Conservation (phyloP, 2,113 vertebrate genomes). For the Gymnogyps californianus region DNA sequence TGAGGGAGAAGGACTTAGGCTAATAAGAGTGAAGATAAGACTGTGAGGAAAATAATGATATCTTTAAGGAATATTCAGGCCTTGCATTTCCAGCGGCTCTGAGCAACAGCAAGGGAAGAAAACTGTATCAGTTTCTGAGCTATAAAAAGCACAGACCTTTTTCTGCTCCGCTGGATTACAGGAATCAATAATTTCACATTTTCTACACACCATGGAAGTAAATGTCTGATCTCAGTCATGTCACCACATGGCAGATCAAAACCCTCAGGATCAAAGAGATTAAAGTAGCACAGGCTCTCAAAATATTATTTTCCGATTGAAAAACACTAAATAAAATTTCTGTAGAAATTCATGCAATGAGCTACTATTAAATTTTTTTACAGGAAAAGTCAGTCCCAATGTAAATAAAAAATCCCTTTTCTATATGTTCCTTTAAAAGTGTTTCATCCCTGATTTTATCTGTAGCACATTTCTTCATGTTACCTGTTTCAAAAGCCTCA, state of each 20-base stretch:
- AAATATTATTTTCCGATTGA: background rate
- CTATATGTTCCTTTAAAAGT: background rate
- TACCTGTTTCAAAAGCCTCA: background rate
- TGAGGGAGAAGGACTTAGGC: background rate
- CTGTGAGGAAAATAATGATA: background rate
- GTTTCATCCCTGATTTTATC: background rate
- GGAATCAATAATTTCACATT: conserved; percentile 35
- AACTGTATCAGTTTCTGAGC: background rate
- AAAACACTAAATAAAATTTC: background rate
- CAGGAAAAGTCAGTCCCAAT: background rate
- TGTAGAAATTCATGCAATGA: background rate
- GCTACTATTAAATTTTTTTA: background rate
- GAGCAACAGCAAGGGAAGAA: background rate
- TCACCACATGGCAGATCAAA: background rate
- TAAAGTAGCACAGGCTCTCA: background rate
- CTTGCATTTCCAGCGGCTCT: background rate
- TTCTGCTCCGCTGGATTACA: conserved; percentile 19
- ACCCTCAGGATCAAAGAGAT: conserved; percentile 2
- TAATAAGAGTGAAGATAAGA: background rate
- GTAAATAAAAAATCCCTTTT: background rate
- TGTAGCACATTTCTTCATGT: background rate
- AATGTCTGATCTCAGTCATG: background rate
- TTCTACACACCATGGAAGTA: background rate
- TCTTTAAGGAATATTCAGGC: background rate
- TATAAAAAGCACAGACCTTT: conserved; percentile 10